Evolutionary conservation across 2,113 vertebrate species (phyloP), one percentile per base, ranked within the genome.

Genomic region (Zosterops pallidus): DNA sequence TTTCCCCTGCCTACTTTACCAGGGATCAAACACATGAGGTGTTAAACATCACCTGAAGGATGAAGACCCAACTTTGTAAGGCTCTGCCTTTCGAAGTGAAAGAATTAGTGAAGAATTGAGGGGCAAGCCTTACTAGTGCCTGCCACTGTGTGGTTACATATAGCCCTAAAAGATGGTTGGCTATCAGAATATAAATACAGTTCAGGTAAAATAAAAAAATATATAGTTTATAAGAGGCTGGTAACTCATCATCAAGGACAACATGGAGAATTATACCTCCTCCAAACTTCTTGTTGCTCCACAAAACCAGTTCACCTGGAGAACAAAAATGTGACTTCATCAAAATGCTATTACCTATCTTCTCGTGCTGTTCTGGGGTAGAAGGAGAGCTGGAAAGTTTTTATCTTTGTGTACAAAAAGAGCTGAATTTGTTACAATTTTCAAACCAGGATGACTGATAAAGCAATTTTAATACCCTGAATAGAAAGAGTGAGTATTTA

Each of bases 401-500:
- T 95, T 92, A 94, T 31, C 21, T 25, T 28, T 93, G 41, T n/a
- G 68, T 93, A 65, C 44, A 92, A 62, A 96, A 92, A 90, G 47
- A 50, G 63, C 14, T 50, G 82, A 94, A 92, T 94, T 95, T 90
- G 53, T 92, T 89, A 96, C 64, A 44, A 94, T 95, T 95, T 97
- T 91, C 85, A 89, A 78, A 69, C 33, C 46, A 92, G 87, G 92
- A 71, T 76, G 90, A 91, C 33, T 89, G 87, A 94, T 86, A 95
- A 80, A 94, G 56, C 56, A 95, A 96, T 94, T 95, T 96, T 93
- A 96, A 96, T 84, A 96, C 77, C 71, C 90, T 97, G 91, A 84
- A 96, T 85, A 96, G 96, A 84, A 83, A 52, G 39, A 91, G 50
- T 29, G 75, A 93, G 56, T 79, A 95, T 96, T 95, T 96, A 93